Percentiles rank a stretch among this genome's conserved stretches.
phyloP scores from a whole-genome alignment of 2,888 invertebrate species.

The Hypena proboscidalis region DNA sequence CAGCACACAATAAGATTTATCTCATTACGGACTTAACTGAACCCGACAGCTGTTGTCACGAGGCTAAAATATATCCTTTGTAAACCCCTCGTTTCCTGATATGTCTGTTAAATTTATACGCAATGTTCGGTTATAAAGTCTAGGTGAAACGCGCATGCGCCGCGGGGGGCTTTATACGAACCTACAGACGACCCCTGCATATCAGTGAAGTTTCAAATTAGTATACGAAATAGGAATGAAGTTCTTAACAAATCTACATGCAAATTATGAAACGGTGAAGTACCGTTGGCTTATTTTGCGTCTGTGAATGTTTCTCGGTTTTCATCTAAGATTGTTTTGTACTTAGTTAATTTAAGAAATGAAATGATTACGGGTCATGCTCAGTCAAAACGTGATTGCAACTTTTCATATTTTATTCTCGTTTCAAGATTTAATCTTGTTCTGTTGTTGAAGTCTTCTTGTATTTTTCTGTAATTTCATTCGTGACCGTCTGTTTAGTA shows the following conservation, averaged over 20 bases:
- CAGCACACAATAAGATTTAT: constrained; percentile 49
- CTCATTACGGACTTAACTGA: constrained; percentile 65
- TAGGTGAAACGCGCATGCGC: constrained; percentile 52
- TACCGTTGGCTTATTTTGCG: constrained; percentile 17
- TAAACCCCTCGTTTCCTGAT: constrained; percentile 59
- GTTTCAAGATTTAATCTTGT: too few relatives aligned
- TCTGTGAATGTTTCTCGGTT: neutral
- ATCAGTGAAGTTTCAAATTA: constrained; percentile 26
- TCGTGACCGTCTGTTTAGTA: too few relatives aligned
- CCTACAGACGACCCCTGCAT: constrained; percentile 1
- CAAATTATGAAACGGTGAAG: constrained; percentile 29
- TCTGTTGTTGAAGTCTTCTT: too few relatives aligned
- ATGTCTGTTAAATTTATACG: constrained; percentile 58
- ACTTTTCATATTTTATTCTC: too few relatives aligned
- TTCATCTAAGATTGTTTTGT: too few relatives aligned
- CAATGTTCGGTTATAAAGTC: constrained; percentile 55
- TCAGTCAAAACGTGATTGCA: too few relatives aligned
- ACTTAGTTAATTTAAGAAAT: too few relatives aligned
- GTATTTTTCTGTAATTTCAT: too few relatives aligned
- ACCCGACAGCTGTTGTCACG: constrained; percentile 61
- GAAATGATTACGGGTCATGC: too few relatives aligned
- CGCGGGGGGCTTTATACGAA: constrained; percentile 43
- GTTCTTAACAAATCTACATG: constrained; percentile 20
- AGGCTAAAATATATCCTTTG: constrained; percentile 57
- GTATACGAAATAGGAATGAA: constrained; percentile 21